Evolutionary conservation across 2,888 invertebrate species (phyloP).

Genomic region (Xestia rhomboidea): DNA sequence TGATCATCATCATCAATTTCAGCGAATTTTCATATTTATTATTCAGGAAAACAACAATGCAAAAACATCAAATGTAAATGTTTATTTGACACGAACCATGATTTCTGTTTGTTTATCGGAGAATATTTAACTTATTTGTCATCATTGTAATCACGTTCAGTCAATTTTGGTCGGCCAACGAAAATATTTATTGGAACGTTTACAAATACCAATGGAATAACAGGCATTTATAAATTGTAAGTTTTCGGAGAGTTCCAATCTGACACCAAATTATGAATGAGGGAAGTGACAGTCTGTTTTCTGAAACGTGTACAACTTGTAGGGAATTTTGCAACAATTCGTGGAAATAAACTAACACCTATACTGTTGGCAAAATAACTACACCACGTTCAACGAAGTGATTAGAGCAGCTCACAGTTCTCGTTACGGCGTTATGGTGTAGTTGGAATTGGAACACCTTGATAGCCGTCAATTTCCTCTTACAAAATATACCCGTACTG

Average conservation of each 20-base stretch:
- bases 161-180: neutral
- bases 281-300: neutral
- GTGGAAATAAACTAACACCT: neutral
- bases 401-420: neutral
- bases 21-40: neutral
- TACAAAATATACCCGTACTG: neutral
- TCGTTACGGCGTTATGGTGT: neutral
- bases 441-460: neutral
- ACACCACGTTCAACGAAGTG: neutral
- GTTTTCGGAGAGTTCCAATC: neutral
- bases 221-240: neutral
- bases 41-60: neutral
- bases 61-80: neutral
- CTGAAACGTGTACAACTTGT: neutral
- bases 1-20: neutral
- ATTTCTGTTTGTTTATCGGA: constrained; percentile 7
- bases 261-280: neutral
- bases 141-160: neutral
- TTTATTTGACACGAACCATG: neutral
- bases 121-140: neutral
- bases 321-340: neutral
- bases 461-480: neutral
- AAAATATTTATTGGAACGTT: neutral
- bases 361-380: neutral
- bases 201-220: constrained; percentile 4